A percentile compares a stretch with the other conserved stretches of the same genome.
Conservation (phyloP, 1,140 invertebrate genomes). For the Danaus plexippus region DNA sequence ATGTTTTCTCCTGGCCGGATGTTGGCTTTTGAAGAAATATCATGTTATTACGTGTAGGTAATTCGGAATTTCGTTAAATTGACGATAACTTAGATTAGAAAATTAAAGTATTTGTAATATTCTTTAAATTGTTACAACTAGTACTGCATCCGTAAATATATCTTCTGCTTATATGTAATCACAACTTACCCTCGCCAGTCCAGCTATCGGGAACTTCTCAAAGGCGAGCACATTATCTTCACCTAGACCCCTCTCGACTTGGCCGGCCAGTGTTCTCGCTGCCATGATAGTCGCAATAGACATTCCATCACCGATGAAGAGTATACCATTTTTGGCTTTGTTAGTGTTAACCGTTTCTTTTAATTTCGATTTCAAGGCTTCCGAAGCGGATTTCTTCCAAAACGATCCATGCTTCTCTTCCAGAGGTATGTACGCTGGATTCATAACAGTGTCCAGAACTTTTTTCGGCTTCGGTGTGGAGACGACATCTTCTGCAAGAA, state of each 20-base stretch:
- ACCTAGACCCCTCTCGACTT: constrained; percentile 72
- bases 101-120: neutral
- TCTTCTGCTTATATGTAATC: no score
- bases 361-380: constrained; percentile 42
- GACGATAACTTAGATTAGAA: neutral
- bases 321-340: constrained; percentile 77
- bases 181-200: constrained; percentile 75
- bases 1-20: no score
- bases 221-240: constrained; percentile 81
- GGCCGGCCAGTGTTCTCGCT: constrained; percentile 78
- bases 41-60: no score
- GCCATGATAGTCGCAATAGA: constrained; percentile 82
- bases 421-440: constrained; percentile 43
- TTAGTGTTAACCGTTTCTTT: constrained; percentile 48
- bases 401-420: constrained; percentile 54
- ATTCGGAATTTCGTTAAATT: no score
- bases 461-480: constrained; percentile 48
- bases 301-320: constrained; percentile 89
- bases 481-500: constrained; percentile 32
- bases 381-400: constrained; percentile 45
- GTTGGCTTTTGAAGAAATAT: no score
- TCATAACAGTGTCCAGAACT: constrained; percentile 54
- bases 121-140: no score
- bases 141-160: no score
- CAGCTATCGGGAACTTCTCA: constrained; percentile 83